A percentile compares a stretch with the other conserved stretches of the same genome.
Evolutionary conservation across 2,888 invertebrate genomes (phyloP).

Genomic region (Rhimphoctona megacephalus): DNA sequence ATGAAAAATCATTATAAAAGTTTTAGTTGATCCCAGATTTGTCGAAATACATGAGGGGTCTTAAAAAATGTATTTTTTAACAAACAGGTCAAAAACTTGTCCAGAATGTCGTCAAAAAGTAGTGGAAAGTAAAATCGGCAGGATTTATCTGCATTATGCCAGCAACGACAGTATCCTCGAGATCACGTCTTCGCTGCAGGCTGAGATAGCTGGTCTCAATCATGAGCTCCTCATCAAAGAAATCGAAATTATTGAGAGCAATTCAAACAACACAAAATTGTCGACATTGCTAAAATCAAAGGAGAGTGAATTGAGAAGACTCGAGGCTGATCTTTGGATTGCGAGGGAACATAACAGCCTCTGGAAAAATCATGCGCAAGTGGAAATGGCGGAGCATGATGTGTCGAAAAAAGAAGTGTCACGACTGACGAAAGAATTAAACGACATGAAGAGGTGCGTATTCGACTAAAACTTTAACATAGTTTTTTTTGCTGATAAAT

Average conservation of each 20-base stretch:
- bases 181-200: slow-evolving; percentile 35
- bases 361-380: slow-evolving; percentile 39
- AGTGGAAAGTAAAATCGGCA: slow-evolving; percentile 33
- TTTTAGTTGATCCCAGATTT: neutral
- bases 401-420: slow-evolving; percentile 35
- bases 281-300: slow-evolving; percentile 39
- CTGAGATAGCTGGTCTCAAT: slow-evolving; percentile 54
- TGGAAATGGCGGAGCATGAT: slow-evolving; percentile 33
- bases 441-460: slow-evolving; percentile 43
- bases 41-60: neutral
- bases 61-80: neutral
- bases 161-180: slow-evolving; percentile 26
- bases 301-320: slow-evolving; percentile 44
- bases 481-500: neutral
- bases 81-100: slow-evolving; percentile 59
- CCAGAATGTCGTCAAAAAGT: slow-evolving; percentile 62
- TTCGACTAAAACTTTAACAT: neutral
- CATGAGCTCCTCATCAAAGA: slow-evolving; percentile 61
- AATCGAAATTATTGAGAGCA: slow-evolving; percentile 59
- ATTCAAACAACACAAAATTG: slow-evolving; percentile 59
- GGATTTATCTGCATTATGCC: slow-evolving; percentile 58
- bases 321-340: slow-evolving; percentile 37
- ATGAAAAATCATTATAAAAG: neutral
- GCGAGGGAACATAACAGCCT: slow-evolving; percentile 29
- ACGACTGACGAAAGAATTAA: slow-evolving; percentile 47